Base-by-base conservation (phyloP, 2,113 vertebrate species). In the Mastomys natalensis region DNA sequence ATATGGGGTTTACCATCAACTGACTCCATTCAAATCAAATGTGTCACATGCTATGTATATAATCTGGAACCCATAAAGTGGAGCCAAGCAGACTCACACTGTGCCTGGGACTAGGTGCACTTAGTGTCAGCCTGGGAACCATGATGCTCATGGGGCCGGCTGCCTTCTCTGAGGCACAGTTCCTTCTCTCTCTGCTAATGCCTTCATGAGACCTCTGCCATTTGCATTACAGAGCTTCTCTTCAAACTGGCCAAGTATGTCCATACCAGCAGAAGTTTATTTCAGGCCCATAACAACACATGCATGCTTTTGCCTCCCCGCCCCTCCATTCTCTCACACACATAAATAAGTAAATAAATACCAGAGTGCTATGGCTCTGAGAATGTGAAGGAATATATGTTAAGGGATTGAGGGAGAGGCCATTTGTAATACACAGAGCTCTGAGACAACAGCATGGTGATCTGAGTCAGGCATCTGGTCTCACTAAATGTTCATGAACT, bases 1-100 rank as follows among this genome's bases (percentile, higher is more conserved):
- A 51, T 24, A 51, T 70, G 19, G 48, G 26, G 10, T 58, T 95
- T 95, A 85, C 24, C 92, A 74, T 89, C 76, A 62, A 89, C 37
- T 45, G 7, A 12, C 51, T 85, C 15, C 29, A 90, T 92, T 93
- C 64, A 96, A 78, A 90, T 95, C 70, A 58, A 90, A 92, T 73
- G 73, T 3, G 72, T 68, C 64, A 37, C 16, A 76, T 29, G 51
- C 45, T 94, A 34, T 68, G 29, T 70, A 7, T 89, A 31, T 95
- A 80, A 92, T 26, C 34, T 73, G 64, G 84, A 26, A 22, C 3
- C 40, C 89, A 31, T 64, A 51, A 76, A 74, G 51, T 76, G 76
- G 85, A 55, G 55, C n/a, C 72, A 40, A 77, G 58, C 77, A 87
- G 82, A 15, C 66, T 93, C 89, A 51, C 40, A 34, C 37, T 68